phyloP scores from a whole-genome alignment of 1,140 invertebrate species.

The Papilio helenus region DNA sequence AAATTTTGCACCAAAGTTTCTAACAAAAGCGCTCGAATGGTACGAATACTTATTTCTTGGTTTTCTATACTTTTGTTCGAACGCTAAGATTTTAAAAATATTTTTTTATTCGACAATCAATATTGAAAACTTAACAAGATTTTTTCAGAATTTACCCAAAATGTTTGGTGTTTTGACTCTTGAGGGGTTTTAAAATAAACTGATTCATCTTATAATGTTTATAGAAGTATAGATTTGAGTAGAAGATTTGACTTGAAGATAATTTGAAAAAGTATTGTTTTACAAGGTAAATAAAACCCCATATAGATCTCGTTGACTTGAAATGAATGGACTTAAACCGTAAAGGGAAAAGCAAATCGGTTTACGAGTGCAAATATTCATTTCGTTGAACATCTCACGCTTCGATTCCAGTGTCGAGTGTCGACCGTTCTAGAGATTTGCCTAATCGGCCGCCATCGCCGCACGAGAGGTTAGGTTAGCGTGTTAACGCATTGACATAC shows the following conservation, averaged over 20 bases:
- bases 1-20: slow-evolving; percentile 16
- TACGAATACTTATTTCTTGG: slow-evolving; percentile 8
- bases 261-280: not conserved
- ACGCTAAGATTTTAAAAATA: not conserved
- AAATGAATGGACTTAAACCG: slow-evolving; percentile 18
- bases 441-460: slow-evolving; percentile 19
- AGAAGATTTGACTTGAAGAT: too few relatives aligned
- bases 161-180: too few relatives aligned
- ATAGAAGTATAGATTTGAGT: too few relatives aligned
- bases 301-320: not conserved
- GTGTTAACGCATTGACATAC: slow-evolving; percentile 20
- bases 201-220: too few relatives aligned
- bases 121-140: too few relatives aligned
- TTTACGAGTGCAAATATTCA: slow-evolving; percentile 29
- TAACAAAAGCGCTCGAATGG: not conserved
- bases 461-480: slow-evolving; percentile 20
- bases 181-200: too few relatives aligned
- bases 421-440: slow-evolving; percentile 24
- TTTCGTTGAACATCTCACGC: slow-evolving; percentile 26
- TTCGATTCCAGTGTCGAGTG: slow-evolving; percentile 5
- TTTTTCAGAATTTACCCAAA: too few relatives aligned
- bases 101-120: not conserved
- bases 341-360: slow-evolving; percentile 17
- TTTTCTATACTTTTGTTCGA: not conserved
- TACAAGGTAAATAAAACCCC: not conserved